Evolutionary conservation across 1,140 invertebrate genomes (phyloP).

Genomic region (Dreissena rostriformis): DNA sequence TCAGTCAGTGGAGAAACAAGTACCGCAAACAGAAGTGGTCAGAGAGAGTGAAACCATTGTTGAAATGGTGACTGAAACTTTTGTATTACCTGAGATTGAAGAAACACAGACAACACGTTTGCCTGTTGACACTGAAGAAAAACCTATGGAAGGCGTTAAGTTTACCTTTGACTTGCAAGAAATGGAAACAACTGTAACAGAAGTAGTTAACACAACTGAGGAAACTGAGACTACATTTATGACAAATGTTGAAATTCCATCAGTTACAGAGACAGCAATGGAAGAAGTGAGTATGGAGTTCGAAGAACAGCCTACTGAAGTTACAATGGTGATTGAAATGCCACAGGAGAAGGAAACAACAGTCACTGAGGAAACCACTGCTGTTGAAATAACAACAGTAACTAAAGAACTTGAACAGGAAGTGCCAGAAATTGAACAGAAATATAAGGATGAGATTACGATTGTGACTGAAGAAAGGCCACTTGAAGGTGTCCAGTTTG

Average conservation of each 20-base stretch:
- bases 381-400: slow-evolving; percentile 41
- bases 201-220: slow-evolving; percentile 48
- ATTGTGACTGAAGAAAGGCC: slow-evolving; percentile 62
- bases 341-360: slow-evolving; percentile 36
- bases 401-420: slow-evolving; percentile 20
- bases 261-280: slow-evolving; percentile 52
- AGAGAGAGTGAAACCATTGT: slow-evolving; percentile 52
- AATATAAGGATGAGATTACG: slow-evolving; percentile 66
- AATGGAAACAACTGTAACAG: slow-evolving; percentile 23
- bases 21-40: slow-evolving; percentile 46
- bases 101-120: slow-evolving; percentile 53
- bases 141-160: slow-evolving; percentile 57
- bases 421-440: slow-evolving; percentile 38
- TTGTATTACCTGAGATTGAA: slow-evolving; percentile 54
- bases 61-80: slow-evolving; percentile 42
- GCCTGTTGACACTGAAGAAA: slow-evolving; percentile 55
- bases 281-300: slow-evolving; percentile 70
- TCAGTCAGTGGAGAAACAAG: slow-evolving; percentile 54
- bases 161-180: slow-evolving; percentile 49
- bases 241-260: slow-evolving; percentile 27
- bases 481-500: slow-evolving; percentile 54
- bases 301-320: slow-evolving; percentile 54
- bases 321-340: slow-evolving; percentile 38
- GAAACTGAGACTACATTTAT: slow-evolving; percentile 43
- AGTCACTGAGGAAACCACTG: slow-evolving; percentile 54